phyloP scores from a whole-genome alignment of 2,113 vertebrate species.

The Crypturellus undulatus region DNA sequence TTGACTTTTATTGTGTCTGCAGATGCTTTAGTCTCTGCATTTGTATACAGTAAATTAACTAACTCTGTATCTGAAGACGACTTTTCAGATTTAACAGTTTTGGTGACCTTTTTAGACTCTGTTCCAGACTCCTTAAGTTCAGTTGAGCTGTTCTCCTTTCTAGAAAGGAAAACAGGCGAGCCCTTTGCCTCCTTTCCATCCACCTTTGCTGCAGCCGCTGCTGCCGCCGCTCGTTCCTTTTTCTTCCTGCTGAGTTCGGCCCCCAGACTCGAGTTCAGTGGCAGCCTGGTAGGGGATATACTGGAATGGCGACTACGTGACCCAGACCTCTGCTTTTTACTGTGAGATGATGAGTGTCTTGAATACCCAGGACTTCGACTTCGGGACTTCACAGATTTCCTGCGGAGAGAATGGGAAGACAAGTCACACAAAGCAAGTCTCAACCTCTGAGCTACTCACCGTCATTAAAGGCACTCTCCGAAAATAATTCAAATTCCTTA shows the following conservation, averaged over 20 bases:
- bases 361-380: slow-evolving; percentile 91
- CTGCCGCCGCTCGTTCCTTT: slow-evolving; percentile 91
- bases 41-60: slow-evolving; percentile 23
- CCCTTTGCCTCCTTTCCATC: slow-evolving; percentile 80
- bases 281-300: slow-evolving; percentile 90
- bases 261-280: slow-evolving; percentile 93
- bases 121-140: slow-evolving; percentile 73
- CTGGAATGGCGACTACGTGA: slow-evolving; percentile 90
- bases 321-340: slow-evolving; percentile 90
- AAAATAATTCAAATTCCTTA: rapidly evolving
- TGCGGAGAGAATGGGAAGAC: slow-evolving; percentile 26
- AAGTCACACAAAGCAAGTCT: rapidly evolving
- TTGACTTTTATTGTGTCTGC: slow-evolving; percentile 70
- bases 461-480: rapidly evolving
- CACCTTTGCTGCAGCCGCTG: slow-evolving; percentile 87
- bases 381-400: slow-evolving; percentile 92
- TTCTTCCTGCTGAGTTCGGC: slow-evolving; percentile 94
- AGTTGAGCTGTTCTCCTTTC: slow-evolving; percentile 78
- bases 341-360: slow-evolving; percentile 92
- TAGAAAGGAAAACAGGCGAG: slow-evolving; percentile 75
- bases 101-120: slow-evolving; percentile 79
- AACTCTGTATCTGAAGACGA: slow-evolving; percentile 69
- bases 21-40: slow-evolving; percentile 74
- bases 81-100: slow-evolving; percentile 77
- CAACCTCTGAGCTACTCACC: neutral